Evolutionary conservation across 2,888 invertebrate species (phyloP).

Genomic region (Noctua comes): DNA sequence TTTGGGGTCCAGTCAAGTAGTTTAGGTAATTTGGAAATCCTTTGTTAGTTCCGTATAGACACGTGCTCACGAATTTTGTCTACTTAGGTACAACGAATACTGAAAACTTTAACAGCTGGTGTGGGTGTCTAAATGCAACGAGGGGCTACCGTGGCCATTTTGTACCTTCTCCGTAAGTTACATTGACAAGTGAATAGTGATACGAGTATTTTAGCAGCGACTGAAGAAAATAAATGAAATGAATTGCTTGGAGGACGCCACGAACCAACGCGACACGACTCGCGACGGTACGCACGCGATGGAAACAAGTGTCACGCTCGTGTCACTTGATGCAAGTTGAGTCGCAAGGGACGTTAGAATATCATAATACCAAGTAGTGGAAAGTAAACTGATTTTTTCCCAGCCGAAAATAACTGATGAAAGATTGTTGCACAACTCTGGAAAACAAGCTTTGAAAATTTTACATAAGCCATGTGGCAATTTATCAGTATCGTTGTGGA

Average conservation of each 20-base stretch:
- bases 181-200: no score
- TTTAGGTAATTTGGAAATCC: background rate
- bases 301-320: background rate
- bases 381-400: background rate
- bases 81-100: background rate
- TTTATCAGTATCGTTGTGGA: background rate
- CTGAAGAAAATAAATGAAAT: background rate
- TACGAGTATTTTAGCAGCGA: background rate
- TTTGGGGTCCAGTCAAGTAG: constrained; percentile 34
- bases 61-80: background rate
- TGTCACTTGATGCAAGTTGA: background rate
- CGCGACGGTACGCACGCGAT: background rate
- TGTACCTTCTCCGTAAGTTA: background rate
- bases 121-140: background rate
- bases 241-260: background rate
- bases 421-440: background rate
- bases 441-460: no score
- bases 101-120: background rate
- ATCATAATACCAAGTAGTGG: no score
- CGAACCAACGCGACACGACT: background rate
- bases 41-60: constrained; percentile 46
- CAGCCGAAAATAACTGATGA: background rate
- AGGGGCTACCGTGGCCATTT: background rate
- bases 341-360: background rate
- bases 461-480: no score